Conservation (phyloP, 2,113 vertebrate genomes). For the Phainopepla nitens region DNA sequence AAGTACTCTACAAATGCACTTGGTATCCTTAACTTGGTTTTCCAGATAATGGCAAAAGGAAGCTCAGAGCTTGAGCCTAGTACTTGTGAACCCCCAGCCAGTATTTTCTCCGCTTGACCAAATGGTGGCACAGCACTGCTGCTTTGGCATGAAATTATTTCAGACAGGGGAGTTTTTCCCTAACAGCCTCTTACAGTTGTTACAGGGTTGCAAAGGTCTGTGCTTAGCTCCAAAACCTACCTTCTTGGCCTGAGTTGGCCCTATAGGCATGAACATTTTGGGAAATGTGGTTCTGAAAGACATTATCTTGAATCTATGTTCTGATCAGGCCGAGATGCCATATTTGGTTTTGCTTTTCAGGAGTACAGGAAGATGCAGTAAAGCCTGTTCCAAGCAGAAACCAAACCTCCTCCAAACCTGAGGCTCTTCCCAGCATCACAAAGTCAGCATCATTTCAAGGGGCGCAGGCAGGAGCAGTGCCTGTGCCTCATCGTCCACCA, state of each 20-base stretch:
- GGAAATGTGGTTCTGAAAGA: neutral
- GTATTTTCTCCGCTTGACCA: neutral
- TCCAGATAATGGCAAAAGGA: neutral
- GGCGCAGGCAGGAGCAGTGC: neutral
- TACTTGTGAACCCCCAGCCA: neutral
- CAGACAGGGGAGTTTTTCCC: neutral
- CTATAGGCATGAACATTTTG: neutral
- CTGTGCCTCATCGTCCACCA: constrained; percentile 70
- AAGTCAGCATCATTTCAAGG: constrained; percentile 6
- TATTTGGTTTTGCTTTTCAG: constrained; percentile 48
- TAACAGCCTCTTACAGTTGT: neutral
- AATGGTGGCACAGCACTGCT: neutral
- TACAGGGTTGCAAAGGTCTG: neutral
- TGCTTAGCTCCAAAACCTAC: neutral
- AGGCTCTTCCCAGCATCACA: neutral
- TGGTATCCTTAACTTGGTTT: neutral
- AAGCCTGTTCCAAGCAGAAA: constrained; percentile 17
- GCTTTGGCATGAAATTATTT: neutral
- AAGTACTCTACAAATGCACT: neutral
- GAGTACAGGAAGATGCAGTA: constrained; percentile 45
- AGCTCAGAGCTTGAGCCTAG: neutral
- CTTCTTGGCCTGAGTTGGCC: neutral
- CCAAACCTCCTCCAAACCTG: constrained; percentile 7
- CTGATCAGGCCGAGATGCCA: neutral
- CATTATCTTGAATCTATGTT: neutral